A percentile compares a stretch with the other conserved stretches of the same genome.
Evolutionary conservation across 2,888 invertebrate species (phyloP).

Genomic region (Sesia apiformis): DNA sequence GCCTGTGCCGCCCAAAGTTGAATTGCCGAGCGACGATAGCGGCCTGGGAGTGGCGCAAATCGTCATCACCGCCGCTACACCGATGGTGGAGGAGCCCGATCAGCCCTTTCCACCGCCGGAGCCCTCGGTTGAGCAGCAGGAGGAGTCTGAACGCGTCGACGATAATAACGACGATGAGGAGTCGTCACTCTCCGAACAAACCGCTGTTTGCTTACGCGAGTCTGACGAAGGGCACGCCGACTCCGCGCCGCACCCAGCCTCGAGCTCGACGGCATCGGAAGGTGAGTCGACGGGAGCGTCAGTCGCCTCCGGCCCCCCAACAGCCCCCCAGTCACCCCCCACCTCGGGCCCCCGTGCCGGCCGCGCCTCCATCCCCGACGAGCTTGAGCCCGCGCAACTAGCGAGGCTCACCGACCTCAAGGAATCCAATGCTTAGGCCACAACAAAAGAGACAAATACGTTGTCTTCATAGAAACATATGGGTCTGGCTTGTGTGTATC

Average conservation of each 20-base stretch:
- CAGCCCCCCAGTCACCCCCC: conserved; percentile 72
- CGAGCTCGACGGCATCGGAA: conserved; percentile 80
- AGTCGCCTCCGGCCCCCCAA: conserved; percentile 70
- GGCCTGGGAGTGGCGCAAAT: conserved; percentile 91
- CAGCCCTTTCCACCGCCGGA: conserved; percentile 82
- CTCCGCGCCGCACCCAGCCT: conserved; percentile 72
- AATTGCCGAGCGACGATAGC: conserved; percentile 65
- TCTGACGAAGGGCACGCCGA: conserved; percentile 74
- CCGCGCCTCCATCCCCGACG: conserved; percentile 89
- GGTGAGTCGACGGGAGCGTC: conserved; percentile 78
- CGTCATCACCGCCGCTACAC: conserved; percentile 94
- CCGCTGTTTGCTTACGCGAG: conserved; percentile 55
- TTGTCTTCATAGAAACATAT: background rate
- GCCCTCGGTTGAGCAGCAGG: conserved; percentile 20
- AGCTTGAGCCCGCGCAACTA: conserved; percentile 90
- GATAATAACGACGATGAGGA: conserved; percentile 51
- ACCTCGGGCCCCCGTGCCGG: conserved; percentile 83
- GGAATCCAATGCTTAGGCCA: conserved; percentile 90
- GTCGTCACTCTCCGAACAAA: conserved; percentile 64
- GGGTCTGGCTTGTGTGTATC: background rate
- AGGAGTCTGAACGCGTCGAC: conserved; percentile 15
- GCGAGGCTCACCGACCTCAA: conserved; percentile 91
- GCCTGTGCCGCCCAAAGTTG: conserved; percentile 45
- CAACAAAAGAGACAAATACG: background rate
- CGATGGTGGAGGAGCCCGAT: conserved; percentile 91